Evolutionary conservation across 2,113 vertebrate species (phyloP), one percentile per base, ranked within the genome.

Genomic region (Bettongia penicillata): DNA sequence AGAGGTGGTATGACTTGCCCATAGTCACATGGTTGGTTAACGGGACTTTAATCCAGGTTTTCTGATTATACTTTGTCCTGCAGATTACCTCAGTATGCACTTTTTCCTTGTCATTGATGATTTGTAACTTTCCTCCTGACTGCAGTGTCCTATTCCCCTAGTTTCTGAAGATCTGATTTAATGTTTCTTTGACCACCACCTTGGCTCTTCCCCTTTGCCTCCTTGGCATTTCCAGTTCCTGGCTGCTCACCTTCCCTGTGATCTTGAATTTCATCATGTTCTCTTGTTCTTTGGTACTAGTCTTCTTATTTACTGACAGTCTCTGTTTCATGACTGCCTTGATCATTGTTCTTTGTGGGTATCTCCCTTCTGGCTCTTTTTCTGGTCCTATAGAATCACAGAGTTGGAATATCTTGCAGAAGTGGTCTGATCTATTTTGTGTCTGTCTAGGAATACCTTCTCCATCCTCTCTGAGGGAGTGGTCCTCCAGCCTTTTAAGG

Each of bases 301-400:
- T 91, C 77, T 50, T 37, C 48, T 37, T 25, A n/a, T n/a, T 49
- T 77, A 26, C 68, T 1, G 9, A n/a, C 84, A 49, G 2, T 28
- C 0, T 31, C 51, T 0, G 1, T 8, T n/a, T 43, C 26, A 0
- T 22, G 49, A 52, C 26, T 12, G 37, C 53, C n/a, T 61, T 43
- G 25, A n/a, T 68, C 53, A 91, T 68, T 10, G 3, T 77, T 77
- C 26, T 77, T 77, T 0, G 37, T 77, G 37, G 19, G 37, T n/a
- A 37, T 19, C 16, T 11, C 37, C 31, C 61, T 61, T 31, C 31
- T 77, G 61, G 3, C 16, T 77, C 61, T 19, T 77, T 77, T 77
- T 77, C 61, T 77, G 61, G 5, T n/a, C 61, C 37, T 4, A n/a
- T n/a, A 77, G 37, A 77, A n/a, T 77, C 37, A 77, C 31, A 77